Base-by-base conservation (phyloP, 1,140 invertebrate genomes). In the Arctopsyche grandis region DNA sequence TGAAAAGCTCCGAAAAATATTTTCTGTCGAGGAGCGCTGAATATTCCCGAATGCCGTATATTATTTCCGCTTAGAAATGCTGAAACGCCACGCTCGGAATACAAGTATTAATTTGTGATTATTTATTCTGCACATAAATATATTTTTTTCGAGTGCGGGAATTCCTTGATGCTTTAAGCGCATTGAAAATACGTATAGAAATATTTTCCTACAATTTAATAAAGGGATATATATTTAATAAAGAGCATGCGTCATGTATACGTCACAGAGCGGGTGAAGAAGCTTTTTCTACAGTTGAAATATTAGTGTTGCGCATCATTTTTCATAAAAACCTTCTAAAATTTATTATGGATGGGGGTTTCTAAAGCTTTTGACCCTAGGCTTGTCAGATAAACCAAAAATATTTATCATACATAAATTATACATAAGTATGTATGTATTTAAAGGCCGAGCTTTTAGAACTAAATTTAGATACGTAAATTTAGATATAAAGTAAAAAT, bases 11-110 rank as follows among this genome's bases (percentile, higher is more conserved):
- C 21, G 9, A 10, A 60, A 60, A 60, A 60, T 60, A 60, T 60
- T 21, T 22, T 16, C 58, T 4, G 63, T 26, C 63, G 63, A 9
- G 21, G 63, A 26, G 14, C 12, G 22, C 19, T 66, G 63, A 66
- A 52, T 66, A 66, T 66, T 66, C 24, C 24, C 63, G 24, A 66
- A 66, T 22, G 63, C 24, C 63, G 63, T 29, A 66, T 29, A 66
- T 66, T 29, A 22, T 60, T 60, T 60, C 56, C 56, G 48, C 29
- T 38, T 38, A 38, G 29, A 52, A 19, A 52, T 52, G 10, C 16
- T 52, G 48, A 52, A 52, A 52, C 16, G 56, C 7, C 16, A 21
- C 56, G 56, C n/a, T 19, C n/a, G 21, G 19, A 29, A 26, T 26
- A 22, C 63, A 22, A 26, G 63, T 66, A 66, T 66, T 66, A 66